Base-by-base conservation (phyloP, 2,797 vertebrate species). In the Enteromius thamalakanensis region DNA sequence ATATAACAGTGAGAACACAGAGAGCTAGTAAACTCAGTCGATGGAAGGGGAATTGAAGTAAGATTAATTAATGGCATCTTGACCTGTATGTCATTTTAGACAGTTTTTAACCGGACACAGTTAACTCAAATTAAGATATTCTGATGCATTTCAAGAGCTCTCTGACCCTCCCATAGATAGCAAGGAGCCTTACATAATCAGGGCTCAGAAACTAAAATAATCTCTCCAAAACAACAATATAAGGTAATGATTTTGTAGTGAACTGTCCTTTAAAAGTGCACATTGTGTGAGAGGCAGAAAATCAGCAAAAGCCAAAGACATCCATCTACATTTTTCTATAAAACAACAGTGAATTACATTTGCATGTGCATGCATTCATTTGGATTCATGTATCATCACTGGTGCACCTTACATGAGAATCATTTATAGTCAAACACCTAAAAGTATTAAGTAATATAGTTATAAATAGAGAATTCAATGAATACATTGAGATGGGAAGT, bases 381-480 rank as follows among this genome's bases (percentile, higher is more conserved):
- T n/a, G 23, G 17, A 80, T 32, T 70, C 1, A 60, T 58, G 23
- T 37, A 15, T 47, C 49, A 40, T 8, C 19, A 67, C 12, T 21
- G 23, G 29, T 26, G 23, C 64, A 21, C n/a, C 4, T 47, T 45
- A 37, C 23, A 79, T 68, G 14, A 40, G 9, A 51, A 19, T n/a
- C 3, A 8, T 79, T 68, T 55, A 42, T 26, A 79, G 47, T n/a
- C 53, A 45, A 60, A 60, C 23, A 4, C 17, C 37, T 60, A 49
- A 6, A 11, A 71, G 26, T 47, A 17, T 34, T 47, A 53, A 26
- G 6, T 40, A 42, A 75, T 26, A 19, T 34, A 53, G 49, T 75
- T 84, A 51, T 69, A 51, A 45, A 65, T 12, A 23, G 77, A 76
- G 49, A 79, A 74, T 79, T 51, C 1, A 6, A 45, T 23, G 51